Evolutionary conservation across 2,797 vertebrate species (phyloP).

Genomic region (Epinephelus malabaricus): DNA sequence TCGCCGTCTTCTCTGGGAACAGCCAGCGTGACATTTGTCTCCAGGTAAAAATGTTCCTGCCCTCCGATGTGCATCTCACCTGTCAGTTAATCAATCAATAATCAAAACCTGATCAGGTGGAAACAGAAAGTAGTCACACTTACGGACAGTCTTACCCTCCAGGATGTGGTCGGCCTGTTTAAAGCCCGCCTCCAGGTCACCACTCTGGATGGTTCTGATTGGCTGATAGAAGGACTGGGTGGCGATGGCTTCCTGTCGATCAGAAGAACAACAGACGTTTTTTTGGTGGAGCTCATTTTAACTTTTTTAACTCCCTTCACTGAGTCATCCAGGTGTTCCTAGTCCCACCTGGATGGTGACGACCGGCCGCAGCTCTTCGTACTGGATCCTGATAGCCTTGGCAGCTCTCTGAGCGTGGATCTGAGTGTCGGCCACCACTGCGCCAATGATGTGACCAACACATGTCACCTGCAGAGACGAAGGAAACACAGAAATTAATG

Average conservation of each 20-base stretch:
- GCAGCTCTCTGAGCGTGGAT: conserved; percentile 92
- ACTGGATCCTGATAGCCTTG: conserved; percentile 89
- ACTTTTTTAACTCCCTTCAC: no score
- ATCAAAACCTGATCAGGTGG: not conserved
- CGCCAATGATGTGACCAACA: conserved; percentile 94
- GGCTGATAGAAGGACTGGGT: conserved; percentile 89
- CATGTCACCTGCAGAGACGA: conserved; percentile 90
- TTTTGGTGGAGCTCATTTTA: no score
- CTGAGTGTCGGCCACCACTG: conserved; percentile 92
- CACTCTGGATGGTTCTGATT: conserved; percentile 89
- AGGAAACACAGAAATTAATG: not conserved
- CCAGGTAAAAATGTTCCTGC: conserved; percentile 98
- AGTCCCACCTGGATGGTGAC: conserved; percentile 92
- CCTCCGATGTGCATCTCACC: conserved; percentile 94
- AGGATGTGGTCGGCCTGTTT: conserved; percentile 91
- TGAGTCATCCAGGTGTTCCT: not conserved
- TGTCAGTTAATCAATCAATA: conserved; percentile 57
- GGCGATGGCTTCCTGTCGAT: conserved; percentile 92
- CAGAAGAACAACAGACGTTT: conserved; percentile 7
- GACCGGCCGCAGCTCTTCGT: conserved; percentile 90
- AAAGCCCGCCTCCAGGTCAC: conserved; percentile 91
- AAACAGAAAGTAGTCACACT: not conserved
- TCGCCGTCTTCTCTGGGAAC: conserved; percentile 94
- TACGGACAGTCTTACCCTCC: conserved; percentile 85
- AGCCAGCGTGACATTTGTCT: conserved; percentile 93